Conservation (phyloP, 2,888 invertebrate species). For the Pandemis cinnamomeana region DNA sequence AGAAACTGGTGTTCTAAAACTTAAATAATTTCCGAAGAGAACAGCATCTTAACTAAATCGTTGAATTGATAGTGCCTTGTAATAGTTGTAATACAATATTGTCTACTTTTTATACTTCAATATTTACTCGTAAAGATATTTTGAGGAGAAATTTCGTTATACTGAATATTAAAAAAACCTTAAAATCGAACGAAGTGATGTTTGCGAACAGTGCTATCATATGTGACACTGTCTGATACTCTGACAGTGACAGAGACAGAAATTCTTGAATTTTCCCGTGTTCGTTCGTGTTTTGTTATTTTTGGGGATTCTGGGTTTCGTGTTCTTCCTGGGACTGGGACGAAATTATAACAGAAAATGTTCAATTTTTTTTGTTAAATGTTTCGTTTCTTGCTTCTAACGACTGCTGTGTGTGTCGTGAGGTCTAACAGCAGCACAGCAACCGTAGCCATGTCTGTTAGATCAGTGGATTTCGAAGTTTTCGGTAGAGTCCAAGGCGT, state of each 20-base stretch:
- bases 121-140: no score
- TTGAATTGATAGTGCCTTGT: not conserved
- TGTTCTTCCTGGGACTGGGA: not conserved
- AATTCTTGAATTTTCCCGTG: not conserved
- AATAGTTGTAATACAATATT: not conserved
- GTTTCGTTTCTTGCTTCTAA: slow-evolving; percentile 61
- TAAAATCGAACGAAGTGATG: not conserved
- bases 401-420: slow-evolving; percentile 54
- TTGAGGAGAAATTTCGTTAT: no score
- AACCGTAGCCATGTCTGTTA: slow-evolving; percentile 55
- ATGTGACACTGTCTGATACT: no score
- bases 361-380: slow-evolving; percentile 49
- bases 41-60: not conserved
- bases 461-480: slow-evolving; percentile 84
- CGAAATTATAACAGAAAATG: not conserved
- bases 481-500: slow-evolving; percentile 86
- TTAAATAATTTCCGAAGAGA: not conserved
- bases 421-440: slow-evolving; percentile 49
- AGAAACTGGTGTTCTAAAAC: not conserved
- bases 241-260: not conserved
- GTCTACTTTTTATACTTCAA: not conserved
- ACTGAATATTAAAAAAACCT: no score
- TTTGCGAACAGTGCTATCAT: not conserved
- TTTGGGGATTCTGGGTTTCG: no score
- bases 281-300: not conserved